phyloP scores from a whole-genome alignment of 2,888 invertebrate genomes.

The Papilio demoleus region DNA sequence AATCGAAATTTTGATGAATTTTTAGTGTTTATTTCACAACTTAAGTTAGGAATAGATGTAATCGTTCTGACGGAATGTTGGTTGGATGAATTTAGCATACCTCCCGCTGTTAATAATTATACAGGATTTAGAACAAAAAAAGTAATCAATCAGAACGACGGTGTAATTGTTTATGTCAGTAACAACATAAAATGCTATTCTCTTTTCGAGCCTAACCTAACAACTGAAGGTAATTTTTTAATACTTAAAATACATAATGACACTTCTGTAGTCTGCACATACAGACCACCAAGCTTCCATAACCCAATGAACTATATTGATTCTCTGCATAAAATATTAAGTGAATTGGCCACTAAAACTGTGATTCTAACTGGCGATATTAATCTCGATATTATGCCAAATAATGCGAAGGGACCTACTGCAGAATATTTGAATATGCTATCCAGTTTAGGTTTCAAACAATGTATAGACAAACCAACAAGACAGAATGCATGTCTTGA shows the following conservation, averaged over 20 bases:
- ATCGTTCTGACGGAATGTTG: not conserved
- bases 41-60: not conserved
- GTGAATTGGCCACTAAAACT: not conserved
- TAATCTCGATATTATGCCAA: not conserved
- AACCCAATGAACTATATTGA: not conserved
- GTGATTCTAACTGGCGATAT: not conserved
- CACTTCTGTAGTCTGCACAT: not conserved
- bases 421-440: not conserved
- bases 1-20: constrained; percentile 4
- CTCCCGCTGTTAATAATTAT: not conserved
- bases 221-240: not conserved
- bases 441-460: not conserved
- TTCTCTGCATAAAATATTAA: not conserved
- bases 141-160: not conserved
- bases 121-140: not conserved
- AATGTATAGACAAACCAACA: not conserved
- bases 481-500: not conserved
- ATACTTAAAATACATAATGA: not conserved
- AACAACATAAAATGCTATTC: not conserved
- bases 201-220: not conserved
- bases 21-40: not conserved
- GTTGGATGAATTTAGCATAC: not conserved
- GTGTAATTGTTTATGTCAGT: not conserved
- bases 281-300: not conserved
- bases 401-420: not conserved